phyloP scores from a whole-genome alignment of 2,113 vertebrate genomes.

The Mungos mungo region DNA sequence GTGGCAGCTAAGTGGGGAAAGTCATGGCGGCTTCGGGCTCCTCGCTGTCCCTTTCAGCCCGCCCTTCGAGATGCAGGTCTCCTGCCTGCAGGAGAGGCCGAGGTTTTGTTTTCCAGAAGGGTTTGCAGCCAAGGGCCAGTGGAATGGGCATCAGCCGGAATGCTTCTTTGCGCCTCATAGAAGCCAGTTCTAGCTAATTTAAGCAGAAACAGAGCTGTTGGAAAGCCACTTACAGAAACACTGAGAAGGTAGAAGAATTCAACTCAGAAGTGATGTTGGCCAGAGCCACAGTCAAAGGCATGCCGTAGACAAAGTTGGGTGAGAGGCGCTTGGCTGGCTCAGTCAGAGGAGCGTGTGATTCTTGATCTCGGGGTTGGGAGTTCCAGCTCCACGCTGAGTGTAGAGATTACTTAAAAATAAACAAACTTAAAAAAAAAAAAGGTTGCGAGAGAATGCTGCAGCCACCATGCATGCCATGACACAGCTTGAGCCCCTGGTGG shows the following conservation, averaged over 20 bases:
- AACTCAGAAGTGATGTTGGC: background rate
- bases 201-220: background rate
- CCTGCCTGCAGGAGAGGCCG: background rate
- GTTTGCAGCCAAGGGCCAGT: background rate
- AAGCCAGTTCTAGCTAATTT: background rate
- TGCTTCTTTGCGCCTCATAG: background rate
- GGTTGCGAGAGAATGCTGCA: background rate
- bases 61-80: constrained; percentile 53
- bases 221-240: background rate
- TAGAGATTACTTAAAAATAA: background rate
- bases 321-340: background rate
- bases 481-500: background rate
- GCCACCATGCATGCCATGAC: background rate
- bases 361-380: background rate
- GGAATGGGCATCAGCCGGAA: background rate
- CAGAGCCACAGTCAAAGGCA: background rate
- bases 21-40: constrained; percentile 6
- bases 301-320: background rate
- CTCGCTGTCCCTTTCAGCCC: constrained; percentile 46
- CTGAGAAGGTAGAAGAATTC: background rate
- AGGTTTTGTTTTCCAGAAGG: background rate
- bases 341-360: background rate
- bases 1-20: constrained; percentile 58
- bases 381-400: background rate
- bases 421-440: background rate